phyloP scores from a whole-genome alignment of 2,888 invertebrate species.

The Atrina japonica region DNA sequence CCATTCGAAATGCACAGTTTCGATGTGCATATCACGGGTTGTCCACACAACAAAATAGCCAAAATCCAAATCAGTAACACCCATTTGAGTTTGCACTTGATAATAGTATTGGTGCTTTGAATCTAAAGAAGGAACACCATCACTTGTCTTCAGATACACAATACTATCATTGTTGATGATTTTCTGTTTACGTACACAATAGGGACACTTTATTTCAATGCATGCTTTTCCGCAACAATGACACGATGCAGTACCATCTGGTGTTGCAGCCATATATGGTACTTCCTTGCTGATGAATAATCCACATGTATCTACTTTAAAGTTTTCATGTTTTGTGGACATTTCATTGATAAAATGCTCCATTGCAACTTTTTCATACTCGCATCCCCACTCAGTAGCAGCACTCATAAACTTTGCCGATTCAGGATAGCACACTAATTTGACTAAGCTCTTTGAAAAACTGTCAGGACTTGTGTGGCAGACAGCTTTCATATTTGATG shows the following conservation, averaged over 20 bases:
- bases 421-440: slow-evolving; percentile 31
- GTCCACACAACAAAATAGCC: slow-evolving; percentile 3
- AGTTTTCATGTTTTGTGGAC: slow-evolving; percentile 14
- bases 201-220: slow-evolving; percentile 35
- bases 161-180: neutral
- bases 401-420: slow-evolving; percentile 5
- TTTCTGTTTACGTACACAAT: slow-evolving; percentile 1
- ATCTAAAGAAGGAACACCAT: neutral
- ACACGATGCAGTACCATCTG: slow-evolving; percentile 32
- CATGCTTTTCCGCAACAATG: slow-evolving; percentile 32
- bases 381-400: slow-evolving; percentile 26
- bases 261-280: slow-evolving; percentile 33
- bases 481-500: slow-evolving; percentile 36
- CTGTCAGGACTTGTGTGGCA: slow-evolving; percentile 16
- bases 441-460: slow-evolving; percentile 22
- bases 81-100: slow-evolving; percentile 32
- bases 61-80: neutral
- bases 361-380: slow-evolving; percentile 25
- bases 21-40: neutral
- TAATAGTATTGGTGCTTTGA: slow-evolving; percentile 17
- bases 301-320: slow-evolving; percentile 13
- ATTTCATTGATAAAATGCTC: slow-evolving; percentile 3
- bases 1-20: slow-evolving; percentile 6
- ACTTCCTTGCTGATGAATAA: slow-evolving; percentile 9
- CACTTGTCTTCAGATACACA: neutral